Evolutionary conservation across 1,140 invertebrate genomes (phyloP).

Genomic region (Atta texana): DNA sequence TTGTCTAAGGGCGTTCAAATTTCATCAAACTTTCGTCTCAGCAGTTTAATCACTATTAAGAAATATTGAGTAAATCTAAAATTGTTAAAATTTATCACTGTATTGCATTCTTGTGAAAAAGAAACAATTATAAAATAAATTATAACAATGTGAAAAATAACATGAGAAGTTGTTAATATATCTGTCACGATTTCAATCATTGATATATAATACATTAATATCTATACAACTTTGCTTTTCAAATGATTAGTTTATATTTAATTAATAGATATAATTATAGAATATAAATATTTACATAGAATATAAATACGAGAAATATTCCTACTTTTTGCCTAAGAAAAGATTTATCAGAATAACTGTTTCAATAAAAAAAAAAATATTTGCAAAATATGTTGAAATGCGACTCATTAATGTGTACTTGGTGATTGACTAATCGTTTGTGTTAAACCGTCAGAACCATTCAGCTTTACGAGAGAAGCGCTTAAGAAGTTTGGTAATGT

Average conservation of each 20-base stretch:
- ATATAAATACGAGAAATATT: not conserved
- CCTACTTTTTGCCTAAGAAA: not conserved
- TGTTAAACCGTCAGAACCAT: constrained; percentile 15
- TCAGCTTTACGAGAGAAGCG: not conserved
- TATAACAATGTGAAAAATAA: not conserved
- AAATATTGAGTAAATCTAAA: not conserved
- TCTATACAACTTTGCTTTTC: not conserved
- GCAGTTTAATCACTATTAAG: not conserved
- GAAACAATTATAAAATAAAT: not conserved
- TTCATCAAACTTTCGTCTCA: not conserved
- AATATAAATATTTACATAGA: not conserved
- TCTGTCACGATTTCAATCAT: not conserved
- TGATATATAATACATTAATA: not conserved
- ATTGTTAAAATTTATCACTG: not conserved
- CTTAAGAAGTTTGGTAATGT: not conserved
- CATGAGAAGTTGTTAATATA: not conserved
- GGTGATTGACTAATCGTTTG: not conserved
- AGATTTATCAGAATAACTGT: not conserved
- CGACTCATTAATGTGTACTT: not conserved
- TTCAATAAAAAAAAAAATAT: not conserved
- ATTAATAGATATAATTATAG: not conserved
- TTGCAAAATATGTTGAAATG: not conserved
- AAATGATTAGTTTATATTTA: not conserved
- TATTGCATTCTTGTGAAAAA: not conserved
- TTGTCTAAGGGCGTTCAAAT: not conserved